These are phyloP conservation scores for Catagonus wagneri DNA, from an alignment of 2,113 vertebrate genomes.

Conservation along the genomic window DNA sequence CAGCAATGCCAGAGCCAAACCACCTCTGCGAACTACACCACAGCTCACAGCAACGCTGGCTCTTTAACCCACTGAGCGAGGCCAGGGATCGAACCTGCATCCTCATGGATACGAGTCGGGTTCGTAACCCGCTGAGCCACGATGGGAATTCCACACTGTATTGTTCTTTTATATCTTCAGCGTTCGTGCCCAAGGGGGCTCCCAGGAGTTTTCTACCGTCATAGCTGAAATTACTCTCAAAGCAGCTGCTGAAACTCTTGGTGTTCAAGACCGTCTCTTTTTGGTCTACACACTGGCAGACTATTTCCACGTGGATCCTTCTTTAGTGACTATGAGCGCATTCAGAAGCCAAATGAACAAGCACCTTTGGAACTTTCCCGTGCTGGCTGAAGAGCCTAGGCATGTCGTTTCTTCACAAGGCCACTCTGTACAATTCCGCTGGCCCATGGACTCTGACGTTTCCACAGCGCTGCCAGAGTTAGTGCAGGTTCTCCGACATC, in stretches of 20 bases:
- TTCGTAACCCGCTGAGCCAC: too few relatives aligned
- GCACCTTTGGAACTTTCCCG: background rate
- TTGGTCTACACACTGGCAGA: background rate
- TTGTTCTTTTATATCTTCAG: conserved; percentile 13
- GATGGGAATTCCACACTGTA: too few relatives aligned
- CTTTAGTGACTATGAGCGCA: background rate
- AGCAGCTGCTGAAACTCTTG: background rate
- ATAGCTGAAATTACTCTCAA: background rate
- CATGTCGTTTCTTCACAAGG: background rate
- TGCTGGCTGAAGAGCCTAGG: background rate
- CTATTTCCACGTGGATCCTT: background rate
- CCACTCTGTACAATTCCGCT: background rate
- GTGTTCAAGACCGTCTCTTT: background rate
- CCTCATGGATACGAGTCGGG: too few relatives aligned
- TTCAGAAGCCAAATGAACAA: conserved; percentile 25
- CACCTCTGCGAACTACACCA: too few relatives aligned
- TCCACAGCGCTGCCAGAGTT: background rate
- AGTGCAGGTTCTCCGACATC: conserved; percentile 8
- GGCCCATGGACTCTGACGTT: background rate
- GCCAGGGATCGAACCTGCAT: too few relatives aligned
- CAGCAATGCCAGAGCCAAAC: too few relatives aligned
- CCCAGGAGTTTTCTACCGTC: background rate
- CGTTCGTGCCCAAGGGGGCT: background rate
- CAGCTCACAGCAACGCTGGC: too few relatives aligned
- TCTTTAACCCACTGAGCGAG: too few relatives aligned